These are phyloP conservation scores for Cryptoprocta ferox DNA, from an alignment of 2,797 vertebrate genomes.

Conservation along the genomic window DNA sequence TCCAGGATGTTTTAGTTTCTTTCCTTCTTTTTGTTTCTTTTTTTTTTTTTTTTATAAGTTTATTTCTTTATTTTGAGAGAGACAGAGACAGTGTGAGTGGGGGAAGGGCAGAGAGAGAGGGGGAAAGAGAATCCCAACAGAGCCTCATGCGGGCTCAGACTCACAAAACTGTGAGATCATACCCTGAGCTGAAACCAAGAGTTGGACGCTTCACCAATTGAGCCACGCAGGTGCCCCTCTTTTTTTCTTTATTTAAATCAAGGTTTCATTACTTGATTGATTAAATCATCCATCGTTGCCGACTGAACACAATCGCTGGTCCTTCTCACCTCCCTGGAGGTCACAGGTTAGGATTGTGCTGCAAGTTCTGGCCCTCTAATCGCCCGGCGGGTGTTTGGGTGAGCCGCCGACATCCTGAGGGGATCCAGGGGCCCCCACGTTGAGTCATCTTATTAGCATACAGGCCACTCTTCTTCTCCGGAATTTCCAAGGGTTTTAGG, in stretches of 20 bases:
- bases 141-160: no score
- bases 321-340: background rate
- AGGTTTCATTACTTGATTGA: background rate
- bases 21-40: no score
- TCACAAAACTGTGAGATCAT: no score
- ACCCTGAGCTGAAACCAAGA: no score
- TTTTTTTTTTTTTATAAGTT: no score
- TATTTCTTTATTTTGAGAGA: no score
- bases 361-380: background rate
- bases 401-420: background rate
- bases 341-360: background rate
- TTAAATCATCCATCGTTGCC: background rate
- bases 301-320: background rate
- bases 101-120: no score
- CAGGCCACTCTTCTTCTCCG: background rate
- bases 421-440: background rate
- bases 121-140: no score
- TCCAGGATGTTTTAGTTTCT: background rate
- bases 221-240: no score
- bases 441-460: background rate
- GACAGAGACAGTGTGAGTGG: no score
- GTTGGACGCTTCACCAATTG: no score
- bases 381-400: background rate
- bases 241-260: background rate
- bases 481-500: background rate